Evolutionary conservation across 2,888 invertebrate genomes (phyloP), one percentile per base, ranked within the genome.

Genomic region (Ptilodon capucinus): DNA sequence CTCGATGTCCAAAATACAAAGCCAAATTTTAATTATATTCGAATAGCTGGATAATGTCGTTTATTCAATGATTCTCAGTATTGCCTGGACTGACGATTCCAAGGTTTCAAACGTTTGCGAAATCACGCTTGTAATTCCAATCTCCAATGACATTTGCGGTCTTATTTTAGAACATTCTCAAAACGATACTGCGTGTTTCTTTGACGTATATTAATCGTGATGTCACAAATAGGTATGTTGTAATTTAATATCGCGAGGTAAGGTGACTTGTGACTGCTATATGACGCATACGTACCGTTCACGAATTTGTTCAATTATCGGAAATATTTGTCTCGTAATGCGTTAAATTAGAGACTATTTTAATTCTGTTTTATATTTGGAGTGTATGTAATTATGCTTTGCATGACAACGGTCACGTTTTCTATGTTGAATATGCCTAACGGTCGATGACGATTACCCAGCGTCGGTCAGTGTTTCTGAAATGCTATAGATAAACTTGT

Each of bases 241-340:
- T 35, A 30, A 23, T 14, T 46, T n/a, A 21, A 34, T 47, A 59
- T 54, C 28, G 32, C 42, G 38, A 42, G 28, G 41, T n/a, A n/a
- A n/a, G n/a, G n/a, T n/a, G n/a, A 35, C 47, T 28, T 28, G n/a
- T 28, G n/a, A 47, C 35, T 35, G 44, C 45, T 46, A 23, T 44
- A 40, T 54, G 57, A 59, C 59, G 51, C 47, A 58, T 14, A 51
- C 28, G 35, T n/a, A n/a, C n/a, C n/a, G n/a, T n/a, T n/a, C n/a
- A n/a, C 42, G 32, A 49, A 42, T 44, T 17, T 35, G 28, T 34
- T 32, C 36, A 42, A 14, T 32, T 14, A 14, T 14, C 14, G 32
- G 14, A 32, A 32, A 14, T 9, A 1, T 32, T 13, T 14, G 32
- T 32, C 14, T 32, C 5, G 2, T 0, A 14, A 14, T 14, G 7